Evolutionary conservation across 2,113 vertebrate genomes (phyloP), one percentile per base, ranked within the genome.

Genomic region (Boulengeromyrus knoepffleri): DNA sequence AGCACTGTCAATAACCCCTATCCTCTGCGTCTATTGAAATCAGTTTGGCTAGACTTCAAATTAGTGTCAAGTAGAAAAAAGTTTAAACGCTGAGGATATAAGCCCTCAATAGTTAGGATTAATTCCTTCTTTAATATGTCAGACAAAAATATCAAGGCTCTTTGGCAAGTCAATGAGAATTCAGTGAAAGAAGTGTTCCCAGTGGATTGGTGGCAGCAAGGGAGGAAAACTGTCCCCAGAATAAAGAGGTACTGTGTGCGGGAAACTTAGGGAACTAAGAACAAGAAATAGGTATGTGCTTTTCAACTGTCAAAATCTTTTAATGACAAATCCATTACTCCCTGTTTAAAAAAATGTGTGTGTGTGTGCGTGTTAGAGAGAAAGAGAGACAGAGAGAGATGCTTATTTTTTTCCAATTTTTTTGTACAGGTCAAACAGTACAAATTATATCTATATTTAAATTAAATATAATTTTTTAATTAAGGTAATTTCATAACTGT

Each of bases 391-490:
- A 50, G 1, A 56, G 52, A 53, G 52, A 53, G 52, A 53, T 0
- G 45, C 45, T 47, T 49, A 1, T 39, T 46, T 46, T 46, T 17
- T 27, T 70, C 1, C 24, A 66, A 27, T n/a, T 70, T 70, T 21
- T 31, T 70, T 31, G 62, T 31, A 66, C 3, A 31, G 27, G 62
- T 31, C 10, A 70, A 12, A 70, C 87, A 91, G 87, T 89, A 92
- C 91, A 91, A 97, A 97, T 97, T 96, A 97, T 96, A 96, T 3
- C 94, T 96, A 96, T 97, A 96, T 97, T 97, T 96, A 97, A 97
- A 97, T 97, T 95, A 97, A 97, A 95, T 96, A 97, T 97, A 92
- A 97, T 96, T 93, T 97, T 96, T 97, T 96, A 97, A 97, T 97
- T 97, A 97, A 97, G 95, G 92, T 94, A 93, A 94, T 95, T 95